Evolutionary conservation across 2,797 vertebrate species (phyloP), one percentile per base, ranked within the genome.

Genomic region (Malurus leucopterus): DNA sequence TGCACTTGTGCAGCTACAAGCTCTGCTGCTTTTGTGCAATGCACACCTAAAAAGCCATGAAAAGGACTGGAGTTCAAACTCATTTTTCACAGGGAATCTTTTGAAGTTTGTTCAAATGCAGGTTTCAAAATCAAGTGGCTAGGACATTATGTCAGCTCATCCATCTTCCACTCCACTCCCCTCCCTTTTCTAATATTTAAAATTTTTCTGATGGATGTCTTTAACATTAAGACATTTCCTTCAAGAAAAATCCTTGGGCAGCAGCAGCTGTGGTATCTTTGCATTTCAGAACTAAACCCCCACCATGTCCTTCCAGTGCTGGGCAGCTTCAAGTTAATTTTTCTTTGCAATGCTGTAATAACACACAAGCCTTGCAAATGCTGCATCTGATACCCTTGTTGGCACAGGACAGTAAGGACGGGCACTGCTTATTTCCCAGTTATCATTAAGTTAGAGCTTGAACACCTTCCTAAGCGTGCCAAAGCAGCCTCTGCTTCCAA

Each of bases 341-440:
- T 38, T 54, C 16, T 27, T 75, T n/a, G 16, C 32, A 62, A n/a
- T 15, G 36, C 24, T 67, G 6, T 41, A 80, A 41, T 40, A 57
- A 46, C 19, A 40, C 17, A 44, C 11, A 38, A 46, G 8, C 47
- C 29, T 59, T 19, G 1, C 32, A 81, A 57, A 49, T 6, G 13
- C 6, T 43, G 23, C 50, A 55, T 13, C 30, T 8, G 20, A 72
- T 30, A 34, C 12, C 19, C 43, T 68, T 40, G 58, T 22, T 64
- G 13, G 27, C 32, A 40, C 0, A 0, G 65, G 30, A 43, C 29
- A 53, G 29, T 15, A 84, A 57, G 0, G 5, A 86, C 84, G 8
- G 55, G 24, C 13, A 14, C 41, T 82, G 24, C 43, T 69, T 38
- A 29, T 41, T 69, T 65, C 70, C 41, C 47, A 80, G 21, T 61